Conservation (phyloP, 2,888 invertebrate genomes). For the Netelia inedita region DNA sequence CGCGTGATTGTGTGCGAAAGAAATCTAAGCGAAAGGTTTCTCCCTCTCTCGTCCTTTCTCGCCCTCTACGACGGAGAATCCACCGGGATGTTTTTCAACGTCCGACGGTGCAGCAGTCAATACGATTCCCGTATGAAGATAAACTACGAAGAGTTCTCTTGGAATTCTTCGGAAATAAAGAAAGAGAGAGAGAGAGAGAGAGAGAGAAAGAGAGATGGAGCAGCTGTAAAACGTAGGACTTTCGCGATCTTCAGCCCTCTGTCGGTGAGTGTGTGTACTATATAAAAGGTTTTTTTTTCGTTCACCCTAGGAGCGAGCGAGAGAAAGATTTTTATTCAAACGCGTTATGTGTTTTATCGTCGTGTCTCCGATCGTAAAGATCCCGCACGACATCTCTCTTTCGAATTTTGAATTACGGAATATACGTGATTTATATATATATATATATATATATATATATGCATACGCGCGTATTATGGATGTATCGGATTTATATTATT, state of each 20-base stretch:
- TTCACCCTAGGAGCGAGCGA: slow-evolving; percentile 6
- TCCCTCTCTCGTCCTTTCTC: slow-evolving; percentile 37
- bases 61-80: not conserved
- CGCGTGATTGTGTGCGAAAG: slow-evolving; percentile 51
- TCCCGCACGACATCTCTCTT: slow-evolving; percentile 40
- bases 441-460: slow-evolving; percentile 1
- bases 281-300: not conserved
- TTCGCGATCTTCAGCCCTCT: slow-evolving; percentile 29
- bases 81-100: slow-evolving; percentile 21
- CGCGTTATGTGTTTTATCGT: slow-evolving; percentile 68
- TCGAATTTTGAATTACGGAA: slow-evolving; percentile 67
- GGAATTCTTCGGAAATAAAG: slow-evolving; percentile 71
- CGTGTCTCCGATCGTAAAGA: slow-evolving; percentile 67
- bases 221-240: slow-evolving; percentile 60
- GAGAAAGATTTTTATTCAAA: slow-evolving; percentile 69
- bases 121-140: slow-evolving; percentile 74
- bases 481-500: slow-evolving; percentile 1
- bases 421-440: slow-evolving; percentile 54
- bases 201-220: slow-evolving; percentile 56
- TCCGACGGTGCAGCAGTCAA: slow-evolving; percentile 72
- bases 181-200: slow-evolving; percentile 17
- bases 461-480: slow-evolving; percentile 6
- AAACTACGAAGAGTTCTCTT: slow-evolving; percentile 73
- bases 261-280: slow-evolving; percentile 20
- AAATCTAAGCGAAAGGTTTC: slow-evolving; percentile 72